Evolutionary conservation across 2,113 vertebrate genomes (phyloP).

Genomic region (Melanotaenia duboulayi): DNA sequence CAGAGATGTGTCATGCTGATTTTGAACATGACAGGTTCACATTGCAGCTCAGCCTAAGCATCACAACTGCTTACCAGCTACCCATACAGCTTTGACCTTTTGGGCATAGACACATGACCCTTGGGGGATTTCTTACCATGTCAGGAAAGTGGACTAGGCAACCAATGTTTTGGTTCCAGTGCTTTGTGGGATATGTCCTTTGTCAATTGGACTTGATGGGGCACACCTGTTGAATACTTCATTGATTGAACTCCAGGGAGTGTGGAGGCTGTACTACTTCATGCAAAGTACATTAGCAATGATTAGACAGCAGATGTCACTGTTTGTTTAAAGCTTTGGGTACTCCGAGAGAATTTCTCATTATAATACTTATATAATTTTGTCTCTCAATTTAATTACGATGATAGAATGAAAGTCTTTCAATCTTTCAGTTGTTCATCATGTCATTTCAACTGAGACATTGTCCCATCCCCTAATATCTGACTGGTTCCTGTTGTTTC

Average conservation of each 20-base stretch:
- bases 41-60: too few relatives aligned
- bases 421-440: not conserved
- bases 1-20: not conserved
- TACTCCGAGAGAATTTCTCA: not conserved
- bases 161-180: too few relatives aligned
- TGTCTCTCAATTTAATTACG: not conserved
- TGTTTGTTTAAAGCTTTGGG: not conserved
- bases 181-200: not conserved
- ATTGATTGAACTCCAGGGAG: too few relatives aligned
- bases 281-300: not conserved
- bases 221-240: not conserved
- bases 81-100: not conserved
- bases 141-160: too few relatives aligned
- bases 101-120: not conserved
- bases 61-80: too few relatives aligned
- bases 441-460: not conserved
- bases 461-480: not conserved
- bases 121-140: too few relatives aligned
- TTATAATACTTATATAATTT: not conserved
- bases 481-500: not conserved
- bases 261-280: not conserved
- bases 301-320: conserved; percentile 14
- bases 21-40: not conserved
- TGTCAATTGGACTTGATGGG: not conserved
- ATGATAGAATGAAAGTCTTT: not conserved